Conservation (phyloP, 2,888 invertebrate genomes). For the Ceraclea dissimilis region DNA sequence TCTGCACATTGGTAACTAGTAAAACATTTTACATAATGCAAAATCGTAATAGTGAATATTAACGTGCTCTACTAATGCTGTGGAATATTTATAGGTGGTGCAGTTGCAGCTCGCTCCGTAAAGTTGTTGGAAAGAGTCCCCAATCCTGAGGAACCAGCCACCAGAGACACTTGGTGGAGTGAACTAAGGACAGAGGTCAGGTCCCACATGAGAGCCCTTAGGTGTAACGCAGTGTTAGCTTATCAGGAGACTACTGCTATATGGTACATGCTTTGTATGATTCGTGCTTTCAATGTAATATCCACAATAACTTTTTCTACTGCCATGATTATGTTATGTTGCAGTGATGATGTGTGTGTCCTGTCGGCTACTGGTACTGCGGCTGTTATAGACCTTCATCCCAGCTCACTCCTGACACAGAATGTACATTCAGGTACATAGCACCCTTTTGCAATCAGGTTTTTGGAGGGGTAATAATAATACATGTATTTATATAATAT, state of each 20-base stretch:
- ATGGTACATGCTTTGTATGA: slow-evolving; percentile 51
- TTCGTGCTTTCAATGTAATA: not conserved
- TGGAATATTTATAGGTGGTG: slow-evolving; percentile 51
- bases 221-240: slow-evolving; percentile 90
- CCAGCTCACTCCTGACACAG: slow-evolving; percentile 30
- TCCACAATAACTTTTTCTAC: too few species aligned
- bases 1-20: slow-evolving; percentile 69
- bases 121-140: slow-evolving; percentile 75
- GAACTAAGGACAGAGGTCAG: slow-evolving; percentile 92
- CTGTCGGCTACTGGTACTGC: slow-evolving; percentile 92
- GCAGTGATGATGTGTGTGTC: slow-evolving; percentile 90
- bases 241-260: slow-evolving; percentile 91
- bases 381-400: slow-evolving; percentile 65
- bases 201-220: slow-evolving; percentile 85
- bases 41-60: not conserved
- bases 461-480: not conserved
- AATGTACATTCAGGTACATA: slow-evolving; percentile 4
- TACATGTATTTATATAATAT: not conserved
- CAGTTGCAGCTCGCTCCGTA: slow-evolving; percentile 76
- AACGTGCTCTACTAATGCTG: not conserved
- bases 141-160: slow-evolving; percentile 83
- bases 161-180: slow-evolving; percentile 94
- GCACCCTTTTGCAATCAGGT: not conserved
- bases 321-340: too few species aligned
- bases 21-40: too few species aligned